Evolutionary conservation across 2,113 vertebrate genomes (phyloP), one percentile per base, ranked within the genome.

Genomic region (Tetrao urogallus): DNA sequence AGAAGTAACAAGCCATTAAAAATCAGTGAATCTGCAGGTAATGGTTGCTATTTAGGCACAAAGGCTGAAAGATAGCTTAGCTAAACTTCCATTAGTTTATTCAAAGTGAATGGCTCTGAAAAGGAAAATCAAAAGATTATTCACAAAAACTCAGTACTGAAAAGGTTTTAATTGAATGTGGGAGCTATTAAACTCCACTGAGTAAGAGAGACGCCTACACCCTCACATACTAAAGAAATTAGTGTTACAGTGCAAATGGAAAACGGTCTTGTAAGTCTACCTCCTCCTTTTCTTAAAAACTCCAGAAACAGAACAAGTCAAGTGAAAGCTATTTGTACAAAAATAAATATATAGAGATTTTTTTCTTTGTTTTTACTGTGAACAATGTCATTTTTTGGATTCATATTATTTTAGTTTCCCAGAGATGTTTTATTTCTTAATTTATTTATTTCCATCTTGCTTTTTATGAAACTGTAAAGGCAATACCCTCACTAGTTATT

Each of bases 311-410:
- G 76, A 48, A 7, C 8, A 21, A 86, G 43, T 34, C n/a, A 47
- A 19, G 3, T n/a, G 76, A 54, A 76, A 86, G 8, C 2, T 42
- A 8, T 66, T 79, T 71, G 15, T 24, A 64, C n/a, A 60, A 65
- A 16, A 81, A 47, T 16, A 60, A 2, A 16, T 56, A 38, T 52
- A 38, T 38, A 10, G 38, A 38, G 40, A 40, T 60, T 48, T 81
- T 47, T 36, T 15, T 27, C 24, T 14, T 65, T 65, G 19, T 25
- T 75, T 64, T 70, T 18, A 58, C 16, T 70, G n/a, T 60, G 19
- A 18, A 58, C 42, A 11, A n/a, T 10, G 2, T 1, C 1, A 8
- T 27, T 4, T 1, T 58, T 69, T 52, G 2, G 1, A 38, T 74
- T 52, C 2, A 57, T 69, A 64, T 86, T 45, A 20, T 61, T 76